Evolutionary conservation across 2,797 vertebrate species (phyloP), one percentile per base, ranked within the genome.

Genomic region (Clarias platycephalus): DNA sequence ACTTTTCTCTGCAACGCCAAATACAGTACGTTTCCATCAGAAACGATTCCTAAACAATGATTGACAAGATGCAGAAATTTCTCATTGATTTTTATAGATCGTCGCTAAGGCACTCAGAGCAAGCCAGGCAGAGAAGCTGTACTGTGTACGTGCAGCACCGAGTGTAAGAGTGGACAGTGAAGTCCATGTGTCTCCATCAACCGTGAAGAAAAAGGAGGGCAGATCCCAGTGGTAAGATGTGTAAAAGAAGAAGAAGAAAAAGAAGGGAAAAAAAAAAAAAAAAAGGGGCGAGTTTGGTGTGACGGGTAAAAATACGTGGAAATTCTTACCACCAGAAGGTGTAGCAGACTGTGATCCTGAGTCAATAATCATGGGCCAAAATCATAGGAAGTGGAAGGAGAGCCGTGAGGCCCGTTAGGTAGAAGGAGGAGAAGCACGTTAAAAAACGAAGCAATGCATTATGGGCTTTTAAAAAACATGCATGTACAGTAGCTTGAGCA

Each of bases 301-400:
- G 86, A 93, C 86, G 53, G 94, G 88, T 92, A 85, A 92, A 92
- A 93, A 94, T 94, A 96, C 94, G 91, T 82, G 92, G 91, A 94
- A 94, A 94, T 93, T 96, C 97, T 99, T 98, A 98, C 97, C 97
- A 97, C 97, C 96, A 90, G 96, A 94, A 91, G 97, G 95, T 95
- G 96, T 98, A 97, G 97, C 96, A 94, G 97, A 97, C 93, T 97
- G 97, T 95, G 97, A 98, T 98, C 97, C 98, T 99, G 96, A 96
- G 95, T 95, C 95, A 96, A 95, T 95, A 92, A 92, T 53, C 49
- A 53, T 92, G 94, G 95, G 94, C 94, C 93, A 95, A 93, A 94
- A 94, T 94, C 94, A 86, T 75, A 86, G 82, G 92, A 92, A 93
- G 91, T 90, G 94, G 89, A 90, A 24, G 20, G 53, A 68, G 94